A percentile compares a stretch with the other conserved stretches of the same genome.
These are phyloP conservation scores for Rana temporaria DNA, from an alignment of 2,113 vertebrate genomes.

Conservation along the genomic window DNA sequence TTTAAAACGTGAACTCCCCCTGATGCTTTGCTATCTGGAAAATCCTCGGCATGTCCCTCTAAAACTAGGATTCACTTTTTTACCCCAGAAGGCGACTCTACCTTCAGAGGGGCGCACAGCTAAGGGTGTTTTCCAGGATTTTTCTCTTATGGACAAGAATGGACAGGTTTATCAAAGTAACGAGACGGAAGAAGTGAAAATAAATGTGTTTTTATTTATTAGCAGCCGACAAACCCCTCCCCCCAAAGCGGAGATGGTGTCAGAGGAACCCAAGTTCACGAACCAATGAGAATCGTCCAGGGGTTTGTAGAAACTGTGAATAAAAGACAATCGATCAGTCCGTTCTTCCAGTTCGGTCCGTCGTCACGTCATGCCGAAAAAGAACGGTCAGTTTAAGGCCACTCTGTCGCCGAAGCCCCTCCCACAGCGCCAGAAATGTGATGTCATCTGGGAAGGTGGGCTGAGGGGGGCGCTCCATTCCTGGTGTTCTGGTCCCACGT, in stretches of 20 bases:
- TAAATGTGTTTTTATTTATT: conserved; percentile 31
- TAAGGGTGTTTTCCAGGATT: too few species aligned
- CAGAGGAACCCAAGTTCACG: background rate
- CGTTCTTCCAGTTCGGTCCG: conserved; percentile 60
- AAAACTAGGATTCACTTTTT: too few species aligned
- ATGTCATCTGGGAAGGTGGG: too few species aligned
- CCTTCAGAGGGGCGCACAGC: too few species aligned
- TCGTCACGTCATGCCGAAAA: conserved; percentile 63
- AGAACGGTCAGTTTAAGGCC: conserved; percentile 67
- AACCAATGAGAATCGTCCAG: background rate
- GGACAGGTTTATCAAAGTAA: background rate
- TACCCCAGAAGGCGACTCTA: too few species aligned
- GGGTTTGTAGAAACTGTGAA: background rate
- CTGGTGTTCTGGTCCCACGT: too few species aligned
- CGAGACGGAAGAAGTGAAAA: conserved; percentile 1
- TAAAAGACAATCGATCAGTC: background rate
- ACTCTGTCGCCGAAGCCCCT: conserved; percentile 19
- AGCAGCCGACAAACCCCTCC: conserved; percentile 3
- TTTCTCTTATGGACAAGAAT: too few species aligned
- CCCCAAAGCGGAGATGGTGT: background rate
- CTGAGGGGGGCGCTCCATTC: too few species aligned
- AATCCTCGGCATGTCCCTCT: too few species aligned
- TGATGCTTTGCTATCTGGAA: too few species aligned
- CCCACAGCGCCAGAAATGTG: too few species aligned
- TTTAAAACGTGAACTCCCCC: too few species aligned